Evolutionary conservation across 2,888 invertebrate genomes (phyloP), one percentile per base, ranked within the genome.

Genomic region (Drosophila neotestacea): DNA sequence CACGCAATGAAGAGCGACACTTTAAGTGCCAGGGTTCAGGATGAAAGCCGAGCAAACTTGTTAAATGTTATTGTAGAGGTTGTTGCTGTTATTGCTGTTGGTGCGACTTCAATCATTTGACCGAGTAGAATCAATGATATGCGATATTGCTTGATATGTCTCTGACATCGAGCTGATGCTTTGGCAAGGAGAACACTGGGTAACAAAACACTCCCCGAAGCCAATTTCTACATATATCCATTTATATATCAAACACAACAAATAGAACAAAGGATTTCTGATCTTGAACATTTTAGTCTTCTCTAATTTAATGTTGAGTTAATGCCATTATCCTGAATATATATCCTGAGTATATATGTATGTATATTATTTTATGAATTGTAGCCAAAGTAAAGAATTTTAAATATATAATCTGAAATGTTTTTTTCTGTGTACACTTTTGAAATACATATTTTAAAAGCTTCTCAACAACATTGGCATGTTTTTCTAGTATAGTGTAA

Each of bases 1-100:
- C 56, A 70, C 68, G 81, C 80, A 80, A 88, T 86, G 88, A 83
- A 80, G 85, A 88, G 81, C 80, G 84, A 82, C 88, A 88, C 79
- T 80, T 84, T 77, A 82, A 84, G 85, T 88, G 84, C 62, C 64
- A 54, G 52, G 41, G 52, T 27, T 59, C 56, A 62, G 59, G 46
- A 50, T 56, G 42, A 73, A 73, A 68, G 62, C 63, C 67, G 52
- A 68, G 69, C 73, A 73, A 76, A 76, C 74, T 69, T 77, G 78
- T 69, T 76, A 78, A 77, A 77, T 67, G 65, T 51, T 47, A 22
- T 44, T 63, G 46, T 41, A 44, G 1, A 13, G 46, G 6, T 38
- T 60, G 11, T 36, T 52, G 28, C 36, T 46, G 22, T 34, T 55
- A 16, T 30, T 55, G 48, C 46, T 65, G 44, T 39, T 58, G 46